phyloP scores from a whole-genome alignment of 1,140 invertebrate species.

The Leptinotarsa defecta region DNA sequence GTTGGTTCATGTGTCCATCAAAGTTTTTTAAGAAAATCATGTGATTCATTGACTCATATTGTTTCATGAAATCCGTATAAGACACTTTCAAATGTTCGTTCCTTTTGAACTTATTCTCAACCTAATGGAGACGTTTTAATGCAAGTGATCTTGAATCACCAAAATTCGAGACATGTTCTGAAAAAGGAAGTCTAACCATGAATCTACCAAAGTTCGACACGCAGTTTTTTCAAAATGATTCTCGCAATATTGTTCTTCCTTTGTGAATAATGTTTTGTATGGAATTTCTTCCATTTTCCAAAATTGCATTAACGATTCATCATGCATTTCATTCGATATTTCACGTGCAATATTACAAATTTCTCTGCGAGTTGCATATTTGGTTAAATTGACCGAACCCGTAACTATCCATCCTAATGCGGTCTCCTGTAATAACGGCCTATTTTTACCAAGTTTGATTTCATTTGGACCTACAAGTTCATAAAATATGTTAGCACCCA shows the following conservation, averaged over 20 bases:
- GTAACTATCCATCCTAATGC: too few species aligned
- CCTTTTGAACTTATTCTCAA: conserved; percentile 47
- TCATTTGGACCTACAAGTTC: too few species aligned
- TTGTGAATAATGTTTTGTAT: neutral
- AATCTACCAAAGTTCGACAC: conserved; percentile 43
- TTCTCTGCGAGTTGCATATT: too few species aligned
- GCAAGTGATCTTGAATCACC: conserved; percentile 50
- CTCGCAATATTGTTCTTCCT: conserved; percentile 44
- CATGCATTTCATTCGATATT: too few species aligned
- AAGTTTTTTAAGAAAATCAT: conserved; percentile 27
- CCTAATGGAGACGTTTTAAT: conserved; percentile 42
- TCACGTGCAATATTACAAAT: too few species aligned
- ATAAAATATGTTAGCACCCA: too few species aligned
- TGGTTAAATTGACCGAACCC: too few species aligned
- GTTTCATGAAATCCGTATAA: conserved; percentile 51
- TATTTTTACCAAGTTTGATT: too few species aligned
- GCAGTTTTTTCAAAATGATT: conserved; percentile 44
- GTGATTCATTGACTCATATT: conserved; percentile 50
- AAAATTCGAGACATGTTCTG: conserved; percentile 35
- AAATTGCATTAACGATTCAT: too few species aligned
- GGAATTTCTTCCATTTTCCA: too few species aligned
- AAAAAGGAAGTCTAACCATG: conserved; percentile 50
- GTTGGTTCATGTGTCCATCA: conserved; percentile 18
- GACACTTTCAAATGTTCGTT: conserved; percentile 38
- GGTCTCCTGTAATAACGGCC: too few species aligned